Evolutionary conservation across 92 coral and sea anemone genomes (phyloP).

Genomic region (Bergia puertoricense): DNA sequence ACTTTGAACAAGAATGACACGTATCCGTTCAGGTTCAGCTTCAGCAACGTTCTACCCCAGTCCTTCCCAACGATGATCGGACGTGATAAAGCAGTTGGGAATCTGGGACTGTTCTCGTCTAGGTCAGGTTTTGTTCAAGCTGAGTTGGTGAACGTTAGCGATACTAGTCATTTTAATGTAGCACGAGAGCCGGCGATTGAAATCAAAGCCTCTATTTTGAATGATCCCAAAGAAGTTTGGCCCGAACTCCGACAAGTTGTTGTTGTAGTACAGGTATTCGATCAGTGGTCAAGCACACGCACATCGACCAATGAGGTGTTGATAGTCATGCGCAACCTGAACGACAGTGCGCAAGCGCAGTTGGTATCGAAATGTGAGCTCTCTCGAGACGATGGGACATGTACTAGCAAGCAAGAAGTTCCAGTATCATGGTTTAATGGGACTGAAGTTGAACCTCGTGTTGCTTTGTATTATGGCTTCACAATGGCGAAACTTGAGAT

Average conservation of each 20-base stretch:
- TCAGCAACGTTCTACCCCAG: slow-evolving; percentile 40
- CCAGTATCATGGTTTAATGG: slow-evolving; percentile 54
- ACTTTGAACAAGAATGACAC: slow-evolving; percentile 44
- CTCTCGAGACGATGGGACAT: slow-evolving; percentile 40
- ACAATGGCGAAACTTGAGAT: slow-evolving; percentile 17
- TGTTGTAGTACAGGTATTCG: slow-evolving; percentile 50
- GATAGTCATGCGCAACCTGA: slow-evolving; percentile 38
- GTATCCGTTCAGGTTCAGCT: slow-evolving; percentile 16
- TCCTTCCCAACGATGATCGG: slow-evolving; percentile 22
- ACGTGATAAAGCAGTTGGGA: slow-evolving; percentile 13
- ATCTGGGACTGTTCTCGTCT: slow-evolving; percentile 43
- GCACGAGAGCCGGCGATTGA: slow-evolving; percentile 34
- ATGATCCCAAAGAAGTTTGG: slow-evolving; percentile 39
- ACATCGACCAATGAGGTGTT: slow-evolving; percentile 37
- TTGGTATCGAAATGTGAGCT: slow-evolving; percentile 37
- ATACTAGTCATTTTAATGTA: slow-evolving; percentile 3
- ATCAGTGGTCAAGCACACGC: slow-evolving; percentile 27
- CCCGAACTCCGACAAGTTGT: slow-evolving; percentile 44
- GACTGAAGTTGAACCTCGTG: background rate
- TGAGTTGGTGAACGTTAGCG: slow-evolving; percentile 8
- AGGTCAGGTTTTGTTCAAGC: slow-evolving; percentile 42
- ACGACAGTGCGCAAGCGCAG: slow-evolving; percentile 26
- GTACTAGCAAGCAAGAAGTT: slow-evolving; percentile 28
- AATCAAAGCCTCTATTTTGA: slow-evolving; percentile 42
- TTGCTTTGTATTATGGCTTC: slow-evolving; percentile 41